Base-by-base conservation (phyloP, 2,888 invertebrate species). In the Habroteleia sp. region DNA sequence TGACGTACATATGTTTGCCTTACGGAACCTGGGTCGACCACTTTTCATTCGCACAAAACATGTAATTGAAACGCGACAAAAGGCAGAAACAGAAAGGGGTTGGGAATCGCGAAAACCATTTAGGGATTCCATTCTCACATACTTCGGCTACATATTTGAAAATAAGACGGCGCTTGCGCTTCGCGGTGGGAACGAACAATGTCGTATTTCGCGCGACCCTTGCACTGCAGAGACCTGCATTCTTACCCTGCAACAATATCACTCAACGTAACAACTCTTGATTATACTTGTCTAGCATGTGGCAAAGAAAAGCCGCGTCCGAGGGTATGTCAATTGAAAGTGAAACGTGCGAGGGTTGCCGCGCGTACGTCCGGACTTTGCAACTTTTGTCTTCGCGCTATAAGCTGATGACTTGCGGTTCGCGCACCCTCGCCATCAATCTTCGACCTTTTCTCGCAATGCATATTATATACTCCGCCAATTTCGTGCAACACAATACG, bases 341-440 rank as follows among this genome's bases (percentile, higher is more conserved):
- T 29, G 54, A 62, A 68, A 42, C 4, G 39, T 7, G 31, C 27
- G 46, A 63, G 74, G 46, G 50, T 54, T 42, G 66, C 48, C 13
- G 35, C 29, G 27, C 41, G 41, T 11, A 35, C 52, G 66, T n/a
- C 58, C 69, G 72, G 75, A 81, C 75, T 82, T 73, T 82, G 74
- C 77, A 80, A 81, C 78, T 81, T 80, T 79, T 76, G 74, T 82
- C 78, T 63, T 77, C 69, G 50, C 66, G 75, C 73, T 33, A 39
- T 29, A 54, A 63, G 77, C 74, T 79, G 79, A 82, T 82, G 83
- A 83, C 80, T 82, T 52, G 76, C 79, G 56, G 62, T 33, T 58
- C 35, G 48, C 72, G 74, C 73, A 74, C 80, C 79, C 76, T 52
- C 50, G 78, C 78, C 81, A 83, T 83, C 83, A 83, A 83, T 83